Conservation (phyloP, 35 echinoderm and acorn worm species). For the Apostichopus parvimensis region DNA sequence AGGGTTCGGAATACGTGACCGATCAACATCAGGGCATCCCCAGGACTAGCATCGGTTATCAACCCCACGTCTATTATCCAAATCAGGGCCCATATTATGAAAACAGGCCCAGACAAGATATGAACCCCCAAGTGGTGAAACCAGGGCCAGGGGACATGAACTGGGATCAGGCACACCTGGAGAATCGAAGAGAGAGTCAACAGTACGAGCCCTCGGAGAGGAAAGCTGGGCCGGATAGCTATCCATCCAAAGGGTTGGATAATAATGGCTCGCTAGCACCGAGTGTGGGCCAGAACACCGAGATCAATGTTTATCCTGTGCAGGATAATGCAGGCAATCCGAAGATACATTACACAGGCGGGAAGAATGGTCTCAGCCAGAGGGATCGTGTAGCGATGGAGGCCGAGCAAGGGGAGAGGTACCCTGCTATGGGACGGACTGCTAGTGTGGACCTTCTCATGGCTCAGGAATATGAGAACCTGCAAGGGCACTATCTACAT, state of each 20-base stretch:
- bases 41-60: not conserved
- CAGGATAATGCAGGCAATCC: not conserved
- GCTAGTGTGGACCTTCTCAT: constrained; percentile 27
- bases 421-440: constrained; percentile 30
- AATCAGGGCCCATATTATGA: constrained; percentile 21
- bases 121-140: not conserved
- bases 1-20: constrained; percentile 44
- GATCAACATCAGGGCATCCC: constrained; percentile 1
- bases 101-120: not conserved
- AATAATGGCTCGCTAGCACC: not conserved
- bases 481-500: constrained; percentile 62
- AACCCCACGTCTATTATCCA: not conserved
- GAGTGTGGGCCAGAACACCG: not conserved
- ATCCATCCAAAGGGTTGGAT: not conserved
- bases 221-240: not conserved
- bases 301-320: constrained; percentile 11
- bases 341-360: constrained; percentile 62
- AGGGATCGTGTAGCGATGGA: not conserved
- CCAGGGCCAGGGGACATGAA: not conserved
- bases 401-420: constrained; percentile 35
- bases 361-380: not conserved
- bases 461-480: constrained; percentile 30
- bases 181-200: constrained; percentile 47
- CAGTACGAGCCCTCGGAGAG: constrained; percentile 54
- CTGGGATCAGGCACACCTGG: not conserved